Percentiles rank a stretch among this genome's conserved stretches.
phyloP scores from a whole-genome alignment of 2,888 invertebrate species.

The Pyrrhia umbra region DNA sequence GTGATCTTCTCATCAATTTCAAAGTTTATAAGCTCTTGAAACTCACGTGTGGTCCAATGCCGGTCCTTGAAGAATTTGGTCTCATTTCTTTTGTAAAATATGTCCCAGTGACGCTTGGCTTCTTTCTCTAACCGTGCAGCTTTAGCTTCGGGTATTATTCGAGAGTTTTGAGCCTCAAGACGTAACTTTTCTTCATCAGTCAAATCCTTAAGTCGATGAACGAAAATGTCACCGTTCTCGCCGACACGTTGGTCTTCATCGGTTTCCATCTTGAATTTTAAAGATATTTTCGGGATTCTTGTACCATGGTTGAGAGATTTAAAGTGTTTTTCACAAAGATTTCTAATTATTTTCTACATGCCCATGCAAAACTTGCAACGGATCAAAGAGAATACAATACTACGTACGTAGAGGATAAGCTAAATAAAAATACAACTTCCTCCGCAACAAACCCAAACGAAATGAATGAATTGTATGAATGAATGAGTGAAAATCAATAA shows the following conservation, averaged over 20 bases:
- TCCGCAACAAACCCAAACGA: too few relatives aligned
- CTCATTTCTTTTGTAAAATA: conserved; percentile 98
- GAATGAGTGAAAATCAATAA: too few relatives aligned
- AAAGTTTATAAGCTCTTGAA: conserved; percentile 93
- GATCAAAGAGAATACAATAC: too few relatives aligned
- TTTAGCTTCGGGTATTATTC: conserved; percentile 91
- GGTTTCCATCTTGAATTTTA: conserved; percentile 74
- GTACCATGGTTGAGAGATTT: not conserved
- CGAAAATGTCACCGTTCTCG: conserved; percentile 73
- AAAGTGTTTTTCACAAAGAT: not conserved
- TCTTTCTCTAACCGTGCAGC: conserved; percentile 94
- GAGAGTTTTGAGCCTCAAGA: conserved; percentile 92
- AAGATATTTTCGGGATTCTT: not conserved
- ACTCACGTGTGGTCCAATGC: conserved; percentile 99
- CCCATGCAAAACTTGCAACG: too few relatives aligned
- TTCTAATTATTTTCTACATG: conserved; percentile 21
- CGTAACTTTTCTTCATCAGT: conserved; percentile 91
- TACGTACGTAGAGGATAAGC: too few relatives aligned
- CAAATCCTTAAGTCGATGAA: conserved; percentile 87
- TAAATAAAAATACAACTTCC: not conserved
- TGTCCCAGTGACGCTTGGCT: conserved; percentile 97
- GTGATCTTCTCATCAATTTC: conserved; percentile 89
- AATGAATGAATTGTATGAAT: too few relatives aligned
- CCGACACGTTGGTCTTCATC: conserved; percentile 72
- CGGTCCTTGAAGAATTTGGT: conserved; percentile 98